Conservation (phyloP, 1,140 invertebrate genomes). For the Hyles vespertilio region DNA sequence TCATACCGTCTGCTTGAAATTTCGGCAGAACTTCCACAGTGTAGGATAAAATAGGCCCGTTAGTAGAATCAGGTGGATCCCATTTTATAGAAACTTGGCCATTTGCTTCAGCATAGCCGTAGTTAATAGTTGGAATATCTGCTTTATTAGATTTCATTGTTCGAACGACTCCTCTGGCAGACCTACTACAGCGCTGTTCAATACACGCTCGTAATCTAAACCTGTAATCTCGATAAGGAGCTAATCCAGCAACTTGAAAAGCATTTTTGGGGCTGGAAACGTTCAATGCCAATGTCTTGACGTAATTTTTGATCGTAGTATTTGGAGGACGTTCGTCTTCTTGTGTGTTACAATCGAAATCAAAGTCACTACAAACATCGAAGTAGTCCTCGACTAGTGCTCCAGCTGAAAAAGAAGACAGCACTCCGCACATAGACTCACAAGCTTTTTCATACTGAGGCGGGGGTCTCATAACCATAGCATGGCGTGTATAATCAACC, state of each 20-base stretch:
- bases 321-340: constrained; percentile 31
- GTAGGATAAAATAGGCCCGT: constrained; percentile 54
- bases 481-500: constrained; percentile 51
- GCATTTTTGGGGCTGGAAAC: constrained; percentile 34
- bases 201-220: constrained; percentile 55
- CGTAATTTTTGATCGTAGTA: constrained; percentile 31
- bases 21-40: constrained; percentile 47
- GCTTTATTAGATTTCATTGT: constrained; percentile 42
- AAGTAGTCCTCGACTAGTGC: constrained; percentile 56
- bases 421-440: constrained; percentile 57
- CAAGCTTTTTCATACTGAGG: constrained; percentile 52
- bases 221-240: constrained; percentile 59
- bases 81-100: constrained; percentile 47
- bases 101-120: constrained; percentile 18
- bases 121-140: constrained; percentile 39
- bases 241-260: constrained; percentile 45
- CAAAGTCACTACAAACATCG: constrained; percentile 42
- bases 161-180: constrained; percentile 41
- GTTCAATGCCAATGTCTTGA: constrained; percentile 40
- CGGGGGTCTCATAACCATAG: constrained; percentile 54
- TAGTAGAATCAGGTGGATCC: constrained; percentile 45
- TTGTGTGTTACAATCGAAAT: constrained; percentile 33
- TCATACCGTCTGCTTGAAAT: constrained; percentile 28
- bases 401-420: constrained; percentile 45
- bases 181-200: constrained; percentile 39